phyloP scores from a whole-genome alignment of 2,888 invertebrate species.

The Griposia aprilina region DNA sequence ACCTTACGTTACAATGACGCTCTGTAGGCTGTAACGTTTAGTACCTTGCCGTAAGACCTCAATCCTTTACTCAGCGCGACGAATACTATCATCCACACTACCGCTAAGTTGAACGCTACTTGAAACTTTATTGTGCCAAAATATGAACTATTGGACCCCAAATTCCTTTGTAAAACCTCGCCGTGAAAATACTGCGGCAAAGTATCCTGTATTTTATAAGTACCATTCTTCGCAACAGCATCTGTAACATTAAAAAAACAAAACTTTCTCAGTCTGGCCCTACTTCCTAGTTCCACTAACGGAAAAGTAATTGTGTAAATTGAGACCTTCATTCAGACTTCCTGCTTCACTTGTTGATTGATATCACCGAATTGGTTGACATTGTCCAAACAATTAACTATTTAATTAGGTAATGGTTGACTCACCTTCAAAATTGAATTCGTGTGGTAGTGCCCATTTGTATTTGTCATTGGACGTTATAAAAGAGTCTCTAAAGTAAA shows the following conservation, averaged over 20 bases:
- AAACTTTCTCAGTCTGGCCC: conserved; percentile 54
- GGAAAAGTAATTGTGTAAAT: conserved; percentile 74
- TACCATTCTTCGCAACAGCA: conserved; percentile 76
- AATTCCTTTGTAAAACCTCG: conserved; percentile 93
- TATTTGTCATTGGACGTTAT: conserved; percentile 94
- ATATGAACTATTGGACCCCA: conserved; percentile 77
- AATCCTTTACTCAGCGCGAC: conserved; percentile 96
- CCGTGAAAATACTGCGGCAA: conserved; percentile 96
- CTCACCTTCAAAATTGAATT: conserved; percentile 92
- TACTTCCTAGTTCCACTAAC: conserved; percentile 48
- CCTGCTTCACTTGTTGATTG: conserved; percentile 72
- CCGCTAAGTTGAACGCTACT: conserved; percentile 96
- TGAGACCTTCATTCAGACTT: conserved; percentile 74
- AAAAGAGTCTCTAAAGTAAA: conserved; percentile 96
- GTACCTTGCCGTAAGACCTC: conserved; percentile 95
- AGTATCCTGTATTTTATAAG: conserved; percentile 91
- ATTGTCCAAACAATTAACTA: conserved; percentile 68
- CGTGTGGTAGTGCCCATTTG: conserved; percentile 95
- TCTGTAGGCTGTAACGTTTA: conserved; percentile 28
- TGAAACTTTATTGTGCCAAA: conserved; percentile 95
- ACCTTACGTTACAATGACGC: conserved; percentile 36
- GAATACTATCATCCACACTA: conserved; percentile 97
- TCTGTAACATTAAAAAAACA: conserved; percentile 73
- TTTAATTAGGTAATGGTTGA: conserved; percentile 56
- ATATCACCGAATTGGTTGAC: conserved; percentile 70